Percentiles rank a stretch among this genome's conserved stretches.
Evolutionary conservation across 1,140 invertebrate species (phyloP).

Genomic region (Trissolcus basalis): DNA sequence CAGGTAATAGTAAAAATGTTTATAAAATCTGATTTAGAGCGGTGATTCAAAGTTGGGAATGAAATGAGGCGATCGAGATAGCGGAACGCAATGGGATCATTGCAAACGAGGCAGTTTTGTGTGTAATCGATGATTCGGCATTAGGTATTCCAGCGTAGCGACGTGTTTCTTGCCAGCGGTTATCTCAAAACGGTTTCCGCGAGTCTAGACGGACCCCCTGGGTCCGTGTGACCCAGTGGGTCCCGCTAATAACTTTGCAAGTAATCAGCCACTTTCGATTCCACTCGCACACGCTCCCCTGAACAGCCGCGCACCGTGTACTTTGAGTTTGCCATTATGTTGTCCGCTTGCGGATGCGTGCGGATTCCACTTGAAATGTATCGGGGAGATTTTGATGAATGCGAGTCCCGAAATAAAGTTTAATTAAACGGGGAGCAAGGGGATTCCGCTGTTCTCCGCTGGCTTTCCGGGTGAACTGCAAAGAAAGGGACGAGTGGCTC

Average conservation of each 20-base stretch:
- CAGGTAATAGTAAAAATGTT: too few relatives aligned
- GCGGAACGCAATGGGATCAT: too few relatives aligned
- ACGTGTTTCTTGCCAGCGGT: conserved; percentile 40
- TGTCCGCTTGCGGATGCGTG: conserved; percentile 7
- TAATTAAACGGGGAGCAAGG: conserved; percentile 24
- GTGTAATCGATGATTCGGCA: conserved; percentile 33
- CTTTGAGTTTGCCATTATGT: conserved; percentile 28
- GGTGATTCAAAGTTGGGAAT: too few relatives aligned
- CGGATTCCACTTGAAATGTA: conserved; percentile 26
- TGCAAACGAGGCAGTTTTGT: background rate
- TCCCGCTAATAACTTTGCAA: conserved; percentile 30
- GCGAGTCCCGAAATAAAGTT: conserved; percentile 23
- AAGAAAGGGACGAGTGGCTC: background rate
- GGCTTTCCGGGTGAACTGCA: background rate
- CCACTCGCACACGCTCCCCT: conserved; percentile 20
- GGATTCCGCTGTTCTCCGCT: conserved; percentile 3
- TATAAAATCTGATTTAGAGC: too few relatives aligned
- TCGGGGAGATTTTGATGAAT: conserved; percentile 26
- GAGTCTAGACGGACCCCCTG: conserved; percentile 16
- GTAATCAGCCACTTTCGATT: conserved; percentile 50
- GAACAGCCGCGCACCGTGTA: conserved; percentile 31
- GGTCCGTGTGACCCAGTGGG: conserved; percentile 22
- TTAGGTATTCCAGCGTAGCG: conserved; percentile 37
- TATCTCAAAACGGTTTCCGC: conserved; percentile 32
- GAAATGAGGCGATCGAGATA: too few relatives aligned